Percentiles rank a stretch among this genome's conserved stretches.
These are phyloP conservation scores for Leucozona laternaria DNA, from an alignment of 2,888 invertebrate genomes.

Conservation along the genomic window DNA sequence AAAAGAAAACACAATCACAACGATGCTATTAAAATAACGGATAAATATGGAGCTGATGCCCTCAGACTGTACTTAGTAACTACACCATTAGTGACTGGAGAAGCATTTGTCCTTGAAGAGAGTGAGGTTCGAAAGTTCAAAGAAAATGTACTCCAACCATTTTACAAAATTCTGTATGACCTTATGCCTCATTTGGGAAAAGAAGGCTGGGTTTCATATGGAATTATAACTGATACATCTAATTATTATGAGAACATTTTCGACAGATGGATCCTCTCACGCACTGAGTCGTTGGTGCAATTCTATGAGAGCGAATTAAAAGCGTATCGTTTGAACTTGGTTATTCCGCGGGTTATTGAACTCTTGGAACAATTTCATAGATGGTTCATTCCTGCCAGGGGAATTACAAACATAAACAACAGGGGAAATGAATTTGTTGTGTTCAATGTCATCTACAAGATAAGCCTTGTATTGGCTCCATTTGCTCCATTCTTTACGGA, in stretches of 20 bases:
- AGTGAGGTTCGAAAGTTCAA: constrained; percentile 96
- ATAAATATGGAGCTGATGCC: constrained; percentile 97
- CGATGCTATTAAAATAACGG: constrained; percentile 93
- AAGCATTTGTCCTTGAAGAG: constrained; percentile 96
- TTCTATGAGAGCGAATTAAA: constrained; percentile 95
- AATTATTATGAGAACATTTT: constrained; percentile 85
- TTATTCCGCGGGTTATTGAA: constrained; percentile 93
- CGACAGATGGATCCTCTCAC: constrained; percentile 98
- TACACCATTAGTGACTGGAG: constrained; percentile 97
- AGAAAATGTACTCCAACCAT: constrained; percentile 97
- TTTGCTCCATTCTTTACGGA: constrained; percentile 98
- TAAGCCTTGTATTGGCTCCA: constrained; percentile 92
- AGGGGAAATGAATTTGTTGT: not conserved
- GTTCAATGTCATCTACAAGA: constrained; percentile 37
- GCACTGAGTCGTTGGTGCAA: constrained; percentile 93
- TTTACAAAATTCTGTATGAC: constrained; percentile 95
- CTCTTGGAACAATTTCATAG: constrained; percentile 98
- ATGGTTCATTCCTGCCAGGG: constrained; percentile 92
- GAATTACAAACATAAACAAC: constrained; percentile 90
- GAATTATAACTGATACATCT: constrained; percentile 77
- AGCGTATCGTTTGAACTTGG: constrained; percentile 95
- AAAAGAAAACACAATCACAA: constrained; percentile 98
- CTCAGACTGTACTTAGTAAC: constrained; percentile 95
- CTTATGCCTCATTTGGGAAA: constrained; percentile 94
- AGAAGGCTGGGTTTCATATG: constrained; percentile 84